A percentile compares a stretch with the other conserved stretches of the same genome.
These are phyloP conservation scores for Clostera curtula DNA, from an alignment of 2,888 invertebrate genomes.

Conservation along the genomic window DNA sequence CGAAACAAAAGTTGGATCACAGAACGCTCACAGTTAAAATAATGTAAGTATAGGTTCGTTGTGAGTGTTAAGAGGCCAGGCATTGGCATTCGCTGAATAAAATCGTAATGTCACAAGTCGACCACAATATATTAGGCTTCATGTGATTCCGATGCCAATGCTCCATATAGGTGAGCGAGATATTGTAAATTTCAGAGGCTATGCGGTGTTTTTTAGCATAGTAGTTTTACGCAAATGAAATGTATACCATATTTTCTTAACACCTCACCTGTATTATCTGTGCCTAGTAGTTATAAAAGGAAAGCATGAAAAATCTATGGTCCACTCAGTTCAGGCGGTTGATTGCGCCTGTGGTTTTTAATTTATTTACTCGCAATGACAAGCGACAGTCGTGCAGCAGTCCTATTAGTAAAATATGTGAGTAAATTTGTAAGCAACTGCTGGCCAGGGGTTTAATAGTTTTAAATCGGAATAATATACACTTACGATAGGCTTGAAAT, in stretches of 20 bases:
- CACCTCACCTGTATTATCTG: slow-evolving; percentile 50
- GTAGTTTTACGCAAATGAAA: slow-evolving; percentile 52
- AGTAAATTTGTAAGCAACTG: slow-evolving; percentile 25
- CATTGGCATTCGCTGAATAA: slow-evolving; percentile 44
- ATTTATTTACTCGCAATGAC: slow-evolving; percentile 42
- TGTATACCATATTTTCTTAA: slow-evolving; percentile 46
- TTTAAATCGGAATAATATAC: too few relatives aligned
- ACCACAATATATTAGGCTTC: slow-evolving; percentile 47
- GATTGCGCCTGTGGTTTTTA: slow-evolving; percentile 50
- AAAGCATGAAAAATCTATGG: slow-evolving; percentile 44
- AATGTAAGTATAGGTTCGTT: slow-evolving; percentile 48
- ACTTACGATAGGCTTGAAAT: too few relatives aligned
- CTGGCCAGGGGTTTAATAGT: slow-evolving; percentile 36
- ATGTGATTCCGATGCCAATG: slow-evolving; percentile 43
- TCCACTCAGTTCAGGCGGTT: slow-evolving; percentile 45
- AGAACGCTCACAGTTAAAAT: slow-evolving; percentile 42
- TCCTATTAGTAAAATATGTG: slow-evolving; percentile 32
- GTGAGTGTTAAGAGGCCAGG: slow-evolving; percentile 34
- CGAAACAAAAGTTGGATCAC: slow-evolving; percentile 44
- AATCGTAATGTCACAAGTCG: slow-evolving; percentile 46
- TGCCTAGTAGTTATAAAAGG: slow-evolving; percentile 55
- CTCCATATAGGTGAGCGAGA: slow-evolving; percentile 29
- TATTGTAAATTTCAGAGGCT: slow-evolving; percentile 51
- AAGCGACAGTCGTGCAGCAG: slow-evolving; percentile 39
- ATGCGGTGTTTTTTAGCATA: slow-evolving; percentile 42